Evolutionary conservation across 2,113 vertebrate species (phyloP).

Genomic region (Neomonachus schauinslandi): DNA sequence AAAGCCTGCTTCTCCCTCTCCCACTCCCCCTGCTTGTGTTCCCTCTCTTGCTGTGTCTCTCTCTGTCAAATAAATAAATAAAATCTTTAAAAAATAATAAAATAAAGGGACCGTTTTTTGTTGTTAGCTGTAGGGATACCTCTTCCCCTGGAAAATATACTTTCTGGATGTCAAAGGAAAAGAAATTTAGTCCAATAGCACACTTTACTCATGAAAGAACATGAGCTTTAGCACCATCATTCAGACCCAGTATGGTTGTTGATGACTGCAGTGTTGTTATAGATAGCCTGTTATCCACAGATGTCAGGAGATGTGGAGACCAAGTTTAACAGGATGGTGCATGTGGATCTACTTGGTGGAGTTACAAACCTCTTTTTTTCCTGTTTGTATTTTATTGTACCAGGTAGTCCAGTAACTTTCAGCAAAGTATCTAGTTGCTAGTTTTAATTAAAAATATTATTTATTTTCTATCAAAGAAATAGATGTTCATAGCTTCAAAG

Average conservation of each 20-base stretch:
- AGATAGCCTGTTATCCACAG: background rate
- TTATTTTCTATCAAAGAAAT: constrained; percentile 10
- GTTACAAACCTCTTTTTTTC: background rate
- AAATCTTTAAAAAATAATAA: too few relatives aligned
- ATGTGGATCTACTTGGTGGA: background rate
- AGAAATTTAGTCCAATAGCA: background rate
- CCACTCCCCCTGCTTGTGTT: too few relatives aligned
- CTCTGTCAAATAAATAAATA: too few relatives aligned
- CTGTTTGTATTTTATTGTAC: background rate
- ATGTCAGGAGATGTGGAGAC: background rate
- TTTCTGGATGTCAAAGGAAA: background rate
- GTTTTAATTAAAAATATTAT: constrained; percentile 10
- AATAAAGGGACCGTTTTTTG: background rate
- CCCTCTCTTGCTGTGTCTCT: too few relatives aligned
- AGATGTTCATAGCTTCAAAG: background rate
- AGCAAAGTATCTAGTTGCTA: background rate
- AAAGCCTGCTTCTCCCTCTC: too few relatives aligned
- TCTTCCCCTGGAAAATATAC: background rate
- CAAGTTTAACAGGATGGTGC: background rate
- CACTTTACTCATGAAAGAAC: background rate
- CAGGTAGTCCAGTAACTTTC: background rate
- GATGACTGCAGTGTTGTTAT: background rate
- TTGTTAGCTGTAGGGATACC: background rate
- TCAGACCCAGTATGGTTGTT: background rate
- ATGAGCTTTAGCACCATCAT: background rate